Evolutionary conservation across 2,888 invertebrate species (phyloP).

Genomic region (Drosophila demipolita): DNA sequence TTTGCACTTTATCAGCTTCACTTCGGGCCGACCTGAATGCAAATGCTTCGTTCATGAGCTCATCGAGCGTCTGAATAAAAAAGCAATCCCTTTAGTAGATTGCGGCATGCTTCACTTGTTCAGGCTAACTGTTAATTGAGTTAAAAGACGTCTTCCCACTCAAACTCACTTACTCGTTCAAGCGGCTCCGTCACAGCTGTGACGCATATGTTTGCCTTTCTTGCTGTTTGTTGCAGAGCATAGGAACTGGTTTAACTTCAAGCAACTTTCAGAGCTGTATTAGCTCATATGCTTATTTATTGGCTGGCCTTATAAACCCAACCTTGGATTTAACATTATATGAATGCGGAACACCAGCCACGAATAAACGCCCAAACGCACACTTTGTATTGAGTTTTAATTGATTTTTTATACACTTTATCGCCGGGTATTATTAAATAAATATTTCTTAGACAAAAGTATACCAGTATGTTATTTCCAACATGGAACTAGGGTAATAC

Average conservation of each 20-base stretch:
- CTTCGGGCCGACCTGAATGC: conserved; percentile 51
- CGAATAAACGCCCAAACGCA: not conserved
- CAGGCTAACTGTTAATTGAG: conserved; percentile 55
- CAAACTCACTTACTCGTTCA: conserved; percentile 32
- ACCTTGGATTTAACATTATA: conserved; percentile 19
- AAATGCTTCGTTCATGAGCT: conserved; percentile 63
- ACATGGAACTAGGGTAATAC: not conserved
- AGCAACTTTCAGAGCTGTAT: conserved; percentile 18
- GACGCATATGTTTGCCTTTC: conserved; percentile 25
- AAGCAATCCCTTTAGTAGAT: conserved; percentile 15
- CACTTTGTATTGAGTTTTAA: not conserved
- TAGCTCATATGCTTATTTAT: conserved; percentile 12
- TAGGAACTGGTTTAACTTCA: conserved; percentile 47
- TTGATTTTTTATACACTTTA: conserved; percentile 6
- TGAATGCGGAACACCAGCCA: conserved; percentile 24
- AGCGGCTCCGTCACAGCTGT: conserved; percentile 47
- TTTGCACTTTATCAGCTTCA: conserved; percentile 80
- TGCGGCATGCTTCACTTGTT: conserved; percentile 22
- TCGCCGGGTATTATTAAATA: not conserved
- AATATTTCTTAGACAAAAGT: not conserved
- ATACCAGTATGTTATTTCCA: not conserved
- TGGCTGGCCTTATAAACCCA: conserved; percentile 20
- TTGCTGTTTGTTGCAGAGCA: conserved; percentile 12
- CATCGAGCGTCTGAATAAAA: conserved; percentile 38
- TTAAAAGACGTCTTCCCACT: conserved; percentile 18